A percentile compares a stretch with the other conserved stretches of the same genome.
Evolutionary conservation across 2,797 vertebrate species (phyloP).

Genomic region (Siniperca obscura): DNA sequence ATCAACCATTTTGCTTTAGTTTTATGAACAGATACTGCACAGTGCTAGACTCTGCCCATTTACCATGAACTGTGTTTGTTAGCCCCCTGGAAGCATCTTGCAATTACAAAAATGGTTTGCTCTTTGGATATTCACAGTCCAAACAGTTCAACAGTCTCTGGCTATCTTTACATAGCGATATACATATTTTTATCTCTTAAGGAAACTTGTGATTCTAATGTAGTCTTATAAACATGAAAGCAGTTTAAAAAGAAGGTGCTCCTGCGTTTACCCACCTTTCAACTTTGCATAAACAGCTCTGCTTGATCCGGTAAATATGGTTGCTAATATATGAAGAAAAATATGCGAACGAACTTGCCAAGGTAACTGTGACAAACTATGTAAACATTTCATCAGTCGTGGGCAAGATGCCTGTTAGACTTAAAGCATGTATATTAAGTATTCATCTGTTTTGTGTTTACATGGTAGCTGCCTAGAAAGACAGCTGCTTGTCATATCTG

Average conservation of each 20-base stretch:
- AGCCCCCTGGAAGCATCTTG: conserved; percentile 13
- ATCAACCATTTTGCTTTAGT: conserved; percentile 27
- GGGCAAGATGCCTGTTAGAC: conserved; percentile 19
- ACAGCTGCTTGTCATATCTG: conserved; percentile 30
- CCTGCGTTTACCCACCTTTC: conserved; percentile 10
- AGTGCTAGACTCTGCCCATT: conserved; percentile 15
- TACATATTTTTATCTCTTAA: background rate
- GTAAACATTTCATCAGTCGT: conserved; percentile 33
- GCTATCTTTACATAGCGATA: background rate
- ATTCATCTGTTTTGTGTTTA: conserved; percentile 29
- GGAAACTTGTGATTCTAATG: conserved; percentile 8
- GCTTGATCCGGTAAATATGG: conserved; percentile 16
- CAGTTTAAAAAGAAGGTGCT: background rate
- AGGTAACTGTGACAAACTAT: conserved; percentile 22
- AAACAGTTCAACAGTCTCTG: background rate
- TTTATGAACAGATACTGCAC: conserved; percentile 31
- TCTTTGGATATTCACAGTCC: conserved; percentile 8
- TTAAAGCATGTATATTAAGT: background rate
- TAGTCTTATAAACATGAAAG: conserved; percentile 1
- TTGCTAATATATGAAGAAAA: background rate
- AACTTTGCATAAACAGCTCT: conserved; percentile 26
- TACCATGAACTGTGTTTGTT: conserved; percentile 12
- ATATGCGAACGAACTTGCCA: background rate
- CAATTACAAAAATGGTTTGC: background rate
- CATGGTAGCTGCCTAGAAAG: conserved; percentile 15